Percentiles rank a stretch among this genome's conserved stretches.
Evolutionary conservation across 2,113 vertebrate species (phyloP).

Genomic region (Notothenia coriiceps): DNA sequence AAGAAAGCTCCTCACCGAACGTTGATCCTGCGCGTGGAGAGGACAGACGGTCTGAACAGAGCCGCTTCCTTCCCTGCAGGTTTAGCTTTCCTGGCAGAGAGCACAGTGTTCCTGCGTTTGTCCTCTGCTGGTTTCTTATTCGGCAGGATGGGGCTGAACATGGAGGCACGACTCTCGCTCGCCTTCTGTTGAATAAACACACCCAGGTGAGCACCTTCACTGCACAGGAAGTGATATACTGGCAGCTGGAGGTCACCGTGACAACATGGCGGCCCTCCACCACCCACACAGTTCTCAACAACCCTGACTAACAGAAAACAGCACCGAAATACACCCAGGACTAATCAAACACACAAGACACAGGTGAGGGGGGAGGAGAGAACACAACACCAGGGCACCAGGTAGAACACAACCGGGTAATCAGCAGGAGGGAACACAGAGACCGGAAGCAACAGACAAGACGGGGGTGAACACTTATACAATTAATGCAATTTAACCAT

Average conservation of each 20-base stretch:
- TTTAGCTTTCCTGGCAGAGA: slow-evolving; percentile 63
- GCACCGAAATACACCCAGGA: no score
- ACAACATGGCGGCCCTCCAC: no score
- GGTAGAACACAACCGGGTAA: no score
- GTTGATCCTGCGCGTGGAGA: slow-evolving; percentile 90
- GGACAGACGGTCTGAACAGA: slow-evolving; percentile 80
- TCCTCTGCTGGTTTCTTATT: slow-evolving; percentile 63
- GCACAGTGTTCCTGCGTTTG: slow-evolving; percentile 55
- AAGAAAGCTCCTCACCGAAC: slow-evolving; percentile 85
- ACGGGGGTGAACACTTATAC: no score
- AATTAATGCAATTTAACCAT: no score
- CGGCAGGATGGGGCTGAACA: slow-evolving; percentile 84
- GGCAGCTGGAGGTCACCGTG: neutral
- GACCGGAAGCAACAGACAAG: no score
- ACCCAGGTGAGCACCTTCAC: neutral
- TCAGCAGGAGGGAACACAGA: no score
- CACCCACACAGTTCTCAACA: no score
- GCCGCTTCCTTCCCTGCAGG: slow-evolving; percentile 66
- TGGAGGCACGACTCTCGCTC: slow-evolving; percentile 33
- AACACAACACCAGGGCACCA: no score
- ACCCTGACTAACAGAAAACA: no score
- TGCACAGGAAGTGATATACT: neutral
- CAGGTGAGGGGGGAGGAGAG: no score
- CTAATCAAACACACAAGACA: no score
- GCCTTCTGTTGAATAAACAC: slow-evolving; percentile 68